These are phyloP conservation scores for Nycticorax nycticorax DNA, from an alignment of 2,113 vertebrate species.

Conservation along the genomic window DNA sequence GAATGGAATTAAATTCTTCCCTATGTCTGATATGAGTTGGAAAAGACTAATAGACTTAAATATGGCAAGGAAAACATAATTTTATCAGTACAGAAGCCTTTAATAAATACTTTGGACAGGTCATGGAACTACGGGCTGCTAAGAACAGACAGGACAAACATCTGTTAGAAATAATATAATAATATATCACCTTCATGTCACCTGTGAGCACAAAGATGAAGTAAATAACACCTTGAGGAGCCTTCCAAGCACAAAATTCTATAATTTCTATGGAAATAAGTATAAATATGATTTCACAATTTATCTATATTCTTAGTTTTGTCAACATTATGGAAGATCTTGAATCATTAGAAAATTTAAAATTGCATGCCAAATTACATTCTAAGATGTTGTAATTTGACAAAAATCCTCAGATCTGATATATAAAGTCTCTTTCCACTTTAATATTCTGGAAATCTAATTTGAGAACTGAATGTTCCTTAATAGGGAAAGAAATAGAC, in stretches of 20 bases:
- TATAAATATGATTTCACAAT: not conserved
- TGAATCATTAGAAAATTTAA: not conserved
- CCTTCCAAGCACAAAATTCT: not conserved
- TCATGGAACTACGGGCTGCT: not conserved
- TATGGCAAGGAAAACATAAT: not conserved
- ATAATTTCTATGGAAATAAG: not conserved
- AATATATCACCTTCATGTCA: not conserved
- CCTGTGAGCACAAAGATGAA: not conserved
- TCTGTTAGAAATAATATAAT: not conserved
- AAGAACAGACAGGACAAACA: not conserved
- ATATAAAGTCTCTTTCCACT: not conserved
- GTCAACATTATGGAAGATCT: not conserved
- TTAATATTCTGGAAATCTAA: not conserved
- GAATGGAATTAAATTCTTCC: not conserved
- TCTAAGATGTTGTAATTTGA: not conserved
- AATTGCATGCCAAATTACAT: not conserved
- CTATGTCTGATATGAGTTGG: not conserved
- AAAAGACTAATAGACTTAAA: not conserved
- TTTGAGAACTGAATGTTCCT: not conserved
- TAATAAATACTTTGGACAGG: not conserved
- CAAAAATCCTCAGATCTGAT: not conserved
- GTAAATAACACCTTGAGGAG: not conserved
- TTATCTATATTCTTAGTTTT: not conserved
- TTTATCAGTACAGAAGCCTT: not conserved
- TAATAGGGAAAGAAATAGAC: not conserved